Conservation (phyloP, 2,113 vertebrate genomes). For the Vicugna pacos region DNA sequence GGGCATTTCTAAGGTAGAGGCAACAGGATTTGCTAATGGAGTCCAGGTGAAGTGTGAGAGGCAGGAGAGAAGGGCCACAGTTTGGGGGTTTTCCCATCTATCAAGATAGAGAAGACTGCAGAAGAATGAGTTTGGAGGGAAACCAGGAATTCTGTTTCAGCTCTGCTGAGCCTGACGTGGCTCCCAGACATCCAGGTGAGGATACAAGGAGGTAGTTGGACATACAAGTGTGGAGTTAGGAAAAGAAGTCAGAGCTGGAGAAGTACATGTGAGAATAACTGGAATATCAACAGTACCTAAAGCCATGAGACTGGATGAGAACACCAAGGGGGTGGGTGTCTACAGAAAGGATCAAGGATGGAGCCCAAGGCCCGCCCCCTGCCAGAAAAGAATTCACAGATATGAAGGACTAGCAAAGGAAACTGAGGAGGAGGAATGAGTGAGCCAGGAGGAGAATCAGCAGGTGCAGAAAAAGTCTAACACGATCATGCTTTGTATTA, state of each 20-base stretch:
- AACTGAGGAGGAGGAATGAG: neutral
- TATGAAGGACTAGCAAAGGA: neutral
- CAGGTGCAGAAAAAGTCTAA: neutral
- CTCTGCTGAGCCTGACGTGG: neutral
- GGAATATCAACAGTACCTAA: neutral
- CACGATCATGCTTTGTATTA: neutral
- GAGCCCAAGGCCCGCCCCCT: neutral
- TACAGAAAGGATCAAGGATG: neutral
- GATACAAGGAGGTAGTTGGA: accelerated
- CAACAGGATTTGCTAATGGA: neutral
- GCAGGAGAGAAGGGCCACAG: neutral
- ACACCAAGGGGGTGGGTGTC: neutral
- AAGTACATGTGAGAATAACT: neutral
- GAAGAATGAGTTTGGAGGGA: neutral
- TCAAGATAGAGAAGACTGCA: neutral
- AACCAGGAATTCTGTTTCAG: neutral
- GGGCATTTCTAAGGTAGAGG: neutral
- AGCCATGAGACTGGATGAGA: neutral
- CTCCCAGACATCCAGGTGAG: neutral
- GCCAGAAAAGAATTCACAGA: neutral
- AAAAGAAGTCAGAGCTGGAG: neutral
- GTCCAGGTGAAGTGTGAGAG: neutral
- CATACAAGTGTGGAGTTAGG: too few species aligned
- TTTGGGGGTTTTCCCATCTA: neutral
- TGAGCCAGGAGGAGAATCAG: neutral